Conservation (phyloP, 2,113 vertebrate genomes). For the Piliocolobus tephrosceles region DNA sequence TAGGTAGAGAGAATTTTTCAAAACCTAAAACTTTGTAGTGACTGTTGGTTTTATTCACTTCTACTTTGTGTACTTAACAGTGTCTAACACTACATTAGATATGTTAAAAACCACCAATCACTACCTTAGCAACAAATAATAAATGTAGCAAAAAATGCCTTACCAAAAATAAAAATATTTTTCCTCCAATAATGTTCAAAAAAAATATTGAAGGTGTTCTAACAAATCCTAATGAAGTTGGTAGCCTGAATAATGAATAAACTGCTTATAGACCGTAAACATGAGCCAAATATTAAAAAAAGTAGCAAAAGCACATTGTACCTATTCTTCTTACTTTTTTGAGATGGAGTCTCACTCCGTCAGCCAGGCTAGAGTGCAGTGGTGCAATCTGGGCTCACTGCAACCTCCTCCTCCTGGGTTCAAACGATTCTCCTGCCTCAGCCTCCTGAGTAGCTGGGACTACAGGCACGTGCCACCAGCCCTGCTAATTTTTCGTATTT, state of each 20-base stretch:
- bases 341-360: too few species aligned
- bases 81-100: neutral
- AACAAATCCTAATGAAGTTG: neutral
- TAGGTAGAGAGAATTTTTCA: neutral
- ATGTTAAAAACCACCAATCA: neutral
- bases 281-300: neutral
- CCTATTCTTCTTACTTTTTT: neutral
- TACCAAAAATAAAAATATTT: neutral
- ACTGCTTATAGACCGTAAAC: neutral
- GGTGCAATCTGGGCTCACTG: too few species aligned
- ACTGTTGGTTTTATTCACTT: neutral
- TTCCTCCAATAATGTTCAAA: neutral
- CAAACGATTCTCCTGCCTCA: too few species aligned
- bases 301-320: neutral
- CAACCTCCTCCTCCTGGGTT: too few species aligned
- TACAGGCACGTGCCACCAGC: too few species aligned
- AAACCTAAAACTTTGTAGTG: neutral
- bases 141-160: neutral
- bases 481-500: too few species aligned
- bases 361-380: too few species aligned
- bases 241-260: neutral
- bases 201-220: neutral
- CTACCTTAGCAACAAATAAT: neutral
- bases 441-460: too few species aligned
- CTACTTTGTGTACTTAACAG: neutral